Base-by-base conservation (phyloP, 2,888 invertebrate genomes). In the Baccha elongata region DNA sequence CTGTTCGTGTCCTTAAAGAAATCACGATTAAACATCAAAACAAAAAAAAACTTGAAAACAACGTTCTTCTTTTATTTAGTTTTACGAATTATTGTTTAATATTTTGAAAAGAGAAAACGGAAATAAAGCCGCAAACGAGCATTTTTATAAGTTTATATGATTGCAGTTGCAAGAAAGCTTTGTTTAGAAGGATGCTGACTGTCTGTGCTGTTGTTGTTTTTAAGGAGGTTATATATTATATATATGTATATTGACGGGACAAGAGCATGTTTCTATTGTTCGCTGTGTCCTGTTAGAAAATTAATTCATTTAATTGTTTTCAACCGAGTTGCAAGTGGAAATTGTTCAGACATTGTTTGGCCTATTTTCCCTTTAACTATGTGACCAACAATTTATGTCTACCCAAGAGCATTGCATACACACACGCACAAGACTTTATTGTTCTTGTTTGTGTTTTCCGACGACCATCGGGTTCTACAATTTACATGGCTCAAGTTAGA, bases 281-380 rank as follows among this genome's bases (percentile, higher is more conserved):
- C 69, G 69, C 68, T n/a, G 75, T 80, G 80, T 69, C 80, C 75
- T 80, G 75, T 75, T 80, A 32, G 75, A 75, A 80, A 80, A 80
- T 80, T 75, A 80, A 80, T 80, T 75, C 75, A 58, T 75, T 58
- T 80, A 74, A 80, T 80, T 75, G 75, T 75, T 75, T 80, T 74
- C 62, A 50, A 50, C 64, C 50, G 50, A 75, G 64, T 52, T 75
- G 62, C 50, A 75, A 80, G 80, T 80, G 75, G 80, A 79, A 79
- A 68, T 79, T 79, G 79, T 80, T 80, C 80, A 74, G 80, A 80
- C 80, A 80, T 80, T 80, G 80, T 80, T 80, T 80, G 74, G 80
- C 80, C 80, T 80, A 68, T 74, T 69, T 80, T 69, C 55, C 35
- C 69, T 62, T 80, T 71, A 75, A 75, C 69, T 80, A n/a, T n/a